Evolutionary conservation across 2,888 invertebrate genomes (phyloP), one percentile per base, ranked within the genome.

Genomic region (Augiades crinisus): DNA sequence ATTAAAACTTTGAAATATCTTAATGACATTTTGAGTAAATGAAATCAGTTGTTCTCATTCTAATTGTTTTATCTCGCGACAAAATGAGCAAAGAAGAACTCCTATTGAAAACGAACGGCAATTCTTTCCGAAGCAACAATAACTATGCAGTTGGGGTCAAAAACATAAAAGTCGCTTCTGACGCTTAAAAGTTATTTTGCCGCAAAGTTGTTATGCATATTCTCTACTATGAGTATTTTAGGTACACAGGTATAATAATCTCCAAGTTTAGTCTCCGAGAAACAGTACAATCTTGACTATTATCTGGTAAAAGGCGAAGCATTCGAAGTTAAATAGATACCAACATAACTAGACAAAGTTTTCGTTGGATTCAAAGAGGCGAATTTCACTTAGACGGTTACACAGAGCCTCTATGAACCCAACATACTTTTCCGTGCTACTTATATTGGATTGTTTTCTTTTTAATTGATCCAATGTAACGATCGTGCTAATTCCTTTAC

Each of bases 401-500:
- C 58, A 61, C 62, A 49, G 54, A 61, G 83, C 87, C 85, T 79
- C 59, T 55, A 70, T 83, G 84, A 74, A 84, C 62, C 75, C 87
- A 89, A 87, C 88, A 84, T 78, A 85, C 80, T 81, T 74, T 70
- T 60, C 59, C 63, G 61, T 61, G 65, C 63, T 44, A 45, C 10
- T 37, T 36, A 43, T 58, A 68, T 64, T 55, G 54, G 57, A 63
- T 60, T 60, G 56, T 59, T 57, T 57, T 53, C 49, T 31, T 57
- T 40, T 65, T 67, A 75, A 58, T 72, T 63, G 67, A 94, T 93
- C 95, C 95, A 95, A 70, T 92, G 83, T 72, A 93, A 91, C 58
- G 92, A 91, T 73, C 92, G 86, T 63, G 93, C 92, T 68, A 95
- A 86, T 75, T 94, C 93, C 68, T 91, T 90, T 54, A 94, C 94